These are phyloP conservation scores for Psammodynastes pulverulentus DNA, from an alignment of 2,113 vertebrate species.

Conservation along the genomic window DNA sequence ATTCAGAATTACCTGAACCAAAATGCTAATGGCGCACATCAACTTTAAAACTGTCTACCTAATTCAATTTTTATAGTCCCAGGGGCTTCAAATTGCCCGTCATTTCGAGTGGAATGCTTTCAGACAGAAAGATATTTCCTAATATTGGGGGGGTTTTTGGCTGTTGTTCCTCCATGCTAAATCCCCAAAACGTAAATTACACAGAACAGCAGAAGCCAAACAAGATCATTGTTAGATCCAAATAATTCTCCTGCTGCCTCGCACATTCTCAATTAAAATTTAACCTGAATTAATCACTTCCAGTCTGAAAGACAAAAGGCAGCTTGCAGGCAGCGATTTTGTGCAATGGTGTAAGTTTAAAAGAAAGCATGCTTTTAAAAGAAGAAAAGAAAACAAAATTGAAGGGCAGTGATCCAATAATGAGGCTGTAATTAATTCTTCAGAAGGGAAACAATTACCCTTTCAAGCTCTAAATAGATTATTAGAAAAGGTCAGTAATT, in stretches of 20 bases:
- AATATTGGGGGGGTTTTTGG: too few species aligned
- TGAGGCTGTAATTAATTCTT: constrained; percentile 36
- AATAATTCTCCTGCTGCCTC: neutral
- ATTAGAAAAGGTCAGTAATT: constrained; percentile 9
- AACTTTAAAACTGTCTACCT: neutral
- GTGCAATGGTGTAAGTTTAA: neutral
- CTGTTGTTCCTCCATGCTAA: neutral
- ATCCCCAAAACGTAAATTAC: neutral
- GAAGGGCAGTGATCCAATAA: constrained; percentile 37
- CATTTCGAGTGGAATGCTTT: neutral
- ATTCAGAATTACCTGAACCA: neutral
- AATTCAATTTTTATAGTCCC: neutral
- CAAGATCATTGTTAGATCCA: neutral
- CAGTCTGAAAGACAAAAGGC: neutral
- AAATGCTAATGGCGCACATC: neutral
- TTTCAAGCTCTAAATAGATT: constrained; percentile 14
- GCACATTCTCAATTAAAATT: neutral
- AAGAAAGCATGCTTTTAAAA: constrained; percentile 30
- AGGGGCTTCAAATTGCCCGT: neutral
- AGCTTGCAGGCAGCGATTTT: neutral
- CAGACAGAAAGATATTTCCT: neutral
- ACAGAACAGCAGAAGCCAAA: neutral
- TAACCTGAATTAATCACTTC: neutral
- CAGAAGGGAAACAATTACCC: constrained; percentile 48
- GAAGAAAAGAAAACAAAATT: neutral